Evolutionary conservation across 2,113 vertebrate genomes (phyloP), one percentile per base, ranked within the genome.

Genomic region (Balaenoptera acutorostrata): DNA sequence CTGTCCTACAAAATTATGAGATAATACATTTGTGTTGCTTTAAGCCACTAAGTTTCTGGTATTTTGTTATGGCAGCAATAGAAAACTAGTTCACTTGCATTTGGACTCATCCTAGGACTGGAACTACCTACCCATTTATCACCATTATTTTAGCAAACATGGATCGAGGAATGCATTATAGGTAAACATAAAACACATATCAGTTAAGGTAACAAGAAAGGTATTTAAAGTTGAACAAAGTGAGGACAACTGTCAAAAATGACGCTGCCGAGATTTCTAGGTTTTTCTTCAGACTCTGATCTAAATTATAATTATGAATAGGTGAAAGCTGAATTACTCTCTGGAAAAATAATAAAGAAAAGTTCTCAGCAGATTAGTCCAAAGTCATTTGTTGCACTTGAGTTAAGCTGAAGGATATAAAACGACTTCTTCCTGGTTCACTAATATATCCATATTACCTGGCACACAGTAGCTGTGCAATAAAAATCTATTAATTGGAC

Each of bases 321-420:
- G 2, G 49, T 74, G 14, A 93, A 91, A 96, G 39, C 33, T 57
- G 20, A 91, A 31, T 41, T 89, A 17, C 82, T n/a, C 36, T 66
- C 17, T 63, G 21, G 11, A 29, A 94, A 96, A 77, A 93, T 46
- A 95, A 83, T 89, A 87, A 83, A 82, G 77, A 31, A 94, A 90
- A 61, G 20, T 75, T 90, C 55, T 95, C 33, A 93, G 57, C 68
- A 36, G 25, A 64, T 71, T 89, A 29, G 6, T 29, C 41, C 20
- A 68, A 66, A 93, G 14, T 85, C 25, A 8, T 92, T 89, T 86
- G 8, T 64, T 90, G 72, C 66, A 82, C n/a, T 49, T 82, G 55
- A 86, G 46, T 83, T 83, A 49, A 7, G 25, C 5, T 3, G n/a
- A 71, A 95, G 18, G 72, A 63, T 71, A 78, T 83, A 57, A 85